Base-by-base conservation (phyloP, 2,888 invertebrate genomes). In the Carterocephalus palaemon region DNA sequence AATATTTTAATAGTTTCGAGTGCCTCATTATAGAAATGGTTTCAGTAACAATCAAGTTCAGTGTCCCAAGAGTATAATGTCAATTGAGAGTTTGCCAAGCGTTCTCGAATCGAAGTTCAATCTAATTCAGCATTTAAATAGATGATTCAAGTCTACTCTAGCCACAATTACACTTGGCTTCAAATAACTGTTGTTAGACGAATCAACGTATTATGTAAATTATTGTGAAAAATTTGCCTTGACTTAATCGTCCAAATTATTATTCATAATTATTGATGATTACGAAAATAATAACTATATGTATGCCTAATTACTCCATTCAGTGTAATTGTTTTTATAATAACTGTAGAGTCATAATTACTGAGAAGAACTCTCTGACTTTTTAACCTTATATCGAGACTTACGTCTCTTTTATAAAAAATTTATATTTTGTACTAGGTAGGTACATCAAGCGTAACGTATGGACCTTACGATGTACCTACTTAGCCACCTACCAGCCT, bases 1-100 rank as follows among this genome's bases (percentile, higher is more conserved):
- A 17, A 17, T 17, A 8, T 29, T 22, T 20, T 3, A 42, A 42
- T 34, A 9, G 20, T 15, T 7, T 15, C 5, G 15, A 20, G 22
- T 12, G 16, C 20, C 29, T 19, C 20, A 29, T 36, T 43, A 20
- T 34, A 26, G 7, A 42, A 41, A 33, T 42, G 26, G 10, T 43
- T 36, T 43, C 20, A 36, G 28, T 36, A 43, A 36, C 20, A 36
- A 29, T 36, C 34, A 43, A 43, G 42, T 42, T 42, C 42, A 42
- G 28, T 42, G 42, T 41, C 34, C 34, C 34, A 42, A 42, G 42
- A 42, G 42, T 22, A 28, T 9, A 34, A 42, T 42, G 33, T 34
- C 41, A 34, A 34, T 34, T 42, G 41, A 42, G 41, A 34, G 33
- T 42, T 34, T 42, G 41, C 41, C 41, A 42, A 42, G 41, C 28